phyloP scores from a whole-genome alignment of 2,113 vertebrate species.

The Nothoprocta pentlandii region DNA sequence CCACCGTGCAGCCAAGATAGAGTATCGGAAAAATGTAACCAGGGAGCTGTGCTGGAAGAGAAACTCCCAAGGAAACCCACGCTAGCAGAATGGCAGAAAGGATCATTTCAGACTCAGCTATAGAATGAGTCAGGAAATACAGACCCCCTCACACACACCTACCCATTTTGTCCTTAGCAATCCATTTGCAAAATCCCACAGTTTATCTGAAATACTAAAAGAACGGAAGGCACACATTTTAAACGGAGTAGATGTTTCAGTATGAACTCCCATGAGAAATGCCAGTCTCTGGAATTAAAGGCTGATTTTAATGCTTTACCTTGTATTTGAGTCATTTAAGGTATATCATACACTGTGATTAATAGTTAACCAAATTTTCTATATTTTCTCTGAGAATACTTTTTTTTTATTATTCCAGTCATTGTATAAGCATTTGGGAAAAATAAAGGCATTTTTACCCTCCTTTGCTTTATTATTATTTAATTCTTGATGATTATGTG shows the following conservation, averaged over 20 bases:
- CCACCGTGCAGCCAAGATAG: not conserved
- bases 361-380: not conserved
- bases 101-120: not conserved
- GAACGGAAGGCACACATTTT: not conserved
- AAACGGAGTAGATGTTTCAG: not conserved
- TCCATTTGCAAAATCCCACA: not conserved
- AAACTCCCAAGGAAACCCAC: not conserved
- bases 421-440: not conserved
- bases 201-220: not conserved
- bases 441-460: not conserved
- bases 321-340: not conserved
- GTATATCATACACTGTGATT: slow-evolving; percentile 8
- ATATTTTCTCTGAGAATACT: not conserved
- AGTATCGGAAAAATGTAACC: not conserved
- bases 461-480: not conserved
- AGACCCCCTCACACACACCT: not conserved
- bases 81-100: not conserved
- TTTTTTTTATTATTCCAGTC: not conserved
- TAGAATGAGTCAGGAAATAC: not conserved
- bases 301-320: not conserved
- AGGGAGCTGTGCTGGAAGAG: not conserved
- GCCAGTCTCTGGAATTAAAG: not conserved
- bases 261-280: not conserved
- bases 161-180: not conserved
- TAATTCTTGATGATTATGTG: not conserved